Evolutionary conservation across 2,797 vertebrate genomes (phyloP), one percentile per base, ranked within the genome.

Genomic region (Gallinago nigripennis): DNA sequence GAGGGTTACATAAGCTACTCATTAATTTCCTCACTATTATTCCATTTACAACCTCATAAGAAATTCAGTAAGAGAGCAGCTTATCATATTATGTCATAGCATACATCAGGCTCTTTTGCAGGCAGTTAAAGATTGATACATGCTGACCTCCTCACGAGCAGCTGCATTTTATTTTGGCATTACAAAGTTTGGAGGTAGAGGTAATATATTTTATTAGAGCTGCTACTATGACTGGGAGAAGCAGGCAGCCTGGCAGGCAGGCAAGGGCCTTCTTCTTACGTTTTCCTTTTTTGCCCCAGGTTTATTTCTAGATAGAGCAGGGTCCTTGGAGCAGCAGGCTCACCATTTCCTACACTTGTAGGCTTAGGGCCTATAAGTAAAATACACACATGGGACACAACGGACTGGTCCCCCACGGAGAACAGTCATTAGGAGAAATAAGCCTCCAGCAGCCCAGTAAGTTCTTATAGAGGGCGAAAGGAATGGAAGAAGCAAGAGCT

Each of bases 1-100:
- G 14, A 75, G n/a, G 31, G 27, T 96, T 95, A 95, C 45, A 41
- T 88, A 95, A 94, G 37, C 76, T 45, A 20, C 21, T 28, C 51
- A 66, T 79, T 86, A 92, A 90, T 56, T 94, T 85, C 61, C 39
- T 84, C 70, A 17, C 77, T 72, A 39, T 61, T 90, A 50, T 69
- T 90, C 69, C 54, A 58, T 45, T 90, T 78, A 71, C 6, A 43
- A 72, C n/a, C 71, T 85, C 14, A 0, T 63, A 85, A 39, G 56
- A 58, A 69, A 80, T 79, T 72, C 68, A 60, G 12, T 48, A 84
- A 69, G 81, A 69, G 11, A 84, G 33, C 57, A 88, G 64, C 39
- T 61, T 54, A 63, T 77, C 46, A 11, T 23, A 68, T 75, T 41
- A 68, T 66, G 63, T 33, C 78, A 89, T 0, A 18, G 48, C 53